phyloP scores from a whole-genome alignment of 2,113 vertebrate genomes.

The Lamprotornis superbus region DNA sequence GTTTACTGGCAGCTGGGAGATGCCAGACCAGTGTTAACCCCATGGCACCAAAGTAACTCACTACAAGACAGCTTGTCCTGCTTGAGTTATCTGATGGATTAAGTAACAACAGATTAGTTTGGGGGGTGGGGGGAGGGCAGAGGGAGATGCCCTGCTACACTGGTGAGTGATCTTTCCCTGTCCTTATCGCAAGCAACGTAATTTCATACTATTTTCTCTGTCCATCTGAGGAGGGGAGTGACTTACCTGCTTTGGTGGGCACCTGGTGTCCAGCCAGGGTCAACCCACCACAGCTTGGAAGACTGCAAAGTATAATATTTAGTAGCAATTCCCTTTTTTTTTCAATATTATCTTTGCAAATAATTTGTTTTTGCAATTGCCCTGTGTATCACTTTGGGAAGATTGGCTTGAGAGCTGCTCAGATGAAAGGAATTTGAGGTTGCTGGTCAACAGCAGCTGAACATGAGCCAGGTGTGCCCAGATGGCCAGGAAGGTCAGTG shows the following conservation, averaged over 20 bases:
- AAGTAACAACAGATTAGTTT: background rate
- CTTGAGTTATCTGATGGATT: background rate
- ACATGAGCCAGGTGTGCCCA: background rate
- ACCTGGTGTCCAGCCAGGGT: background rate
- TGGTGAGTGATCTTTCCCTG: background rate
- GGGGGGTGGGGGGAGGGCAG: no score
- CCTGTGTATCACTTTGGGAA: background rate
- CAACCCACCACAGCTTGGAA: background rate
- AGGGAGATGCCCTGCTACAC: background rate
- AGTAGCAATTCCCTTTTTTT: background rate
- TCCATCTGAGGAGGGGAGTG: background rate
- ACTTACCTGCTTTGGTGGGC: background rate
- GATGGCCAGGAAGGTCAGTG: background rate
- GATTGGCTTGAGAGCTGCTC: background rate
- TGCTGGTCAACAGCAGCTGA: background rate
- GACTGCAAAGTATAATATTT: background rate
- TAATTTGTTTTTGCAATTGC: background rate
- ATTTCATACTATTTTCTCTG: background rate
- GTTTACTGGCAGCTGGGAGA: background rate
- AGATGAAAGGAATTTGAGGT: background rate
- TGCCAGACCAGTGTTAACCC: background rate
- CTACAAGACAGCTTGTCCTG: background rate
- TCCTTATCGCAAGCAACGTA: accelerated
- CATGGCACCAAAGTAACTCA: background rate
- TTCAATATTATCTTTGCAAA: background rate